phyloP scores from a whole-genome alignment of 2,888 invertebrate genomes.

The Pediacus dermestoides region DNA sequence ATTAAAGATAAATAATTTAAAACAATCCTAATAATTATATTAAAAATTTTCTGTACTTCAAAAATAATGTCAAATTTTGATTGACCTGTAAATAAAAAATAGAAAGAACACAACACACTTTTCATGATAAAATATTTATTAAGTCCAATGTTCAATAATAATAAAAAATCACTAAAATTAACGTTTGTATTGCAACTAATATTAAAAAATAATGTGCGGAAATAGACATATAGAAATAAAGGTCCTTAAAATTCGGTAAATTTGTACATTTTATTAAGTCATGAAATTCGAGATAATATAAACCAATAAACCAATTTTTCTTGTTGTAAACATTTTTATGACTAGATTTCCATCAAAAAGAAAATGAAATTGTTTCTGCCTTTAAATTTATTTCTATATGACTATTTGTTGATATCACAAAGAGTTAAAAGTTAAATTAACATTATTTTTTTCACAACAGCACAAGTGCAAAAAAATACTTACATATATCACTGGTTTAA shows the following conservation, averaged over 20 bases:
- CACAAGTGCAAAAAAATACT: slow-evolving; percentile 46
- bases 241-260: slow-evolving; percentile 13
- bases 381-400: slow-evolving; percentile 37
- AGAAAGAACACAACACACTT: slow-evolving; percentile 2
- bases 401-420: slow-evolving; percentile 46
- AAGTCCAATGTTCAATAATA: slow-evolving; percentile 44
- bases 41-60: too few relatives aligned
- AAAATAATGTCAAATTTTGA: too few relatives aligned
- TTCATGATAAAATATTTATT: slow-evolving; percentile 47
- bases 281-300: neutral
- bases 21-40: too few relatives aligned
- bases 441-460: slow-evolving; percentile 40
- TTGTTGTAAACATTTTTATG: too few relatives aligned
- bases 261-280: slow-evolving; percentile 4
- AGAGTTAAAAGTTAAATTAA: slow-evolving; percentile 35
- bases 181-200: slow-evolving; percentile 46
- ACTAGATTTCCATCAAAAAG: neutral
- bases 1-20: too few relatives aligned
- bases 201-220: slow-evolving; percentile 42
- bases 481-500: slow-evolving; percentile 48
- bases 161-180: slow-evolving; percentile 44
- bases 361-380: slow-evolving; percentile 14
- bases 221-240: slow-evolving; percentile 45
- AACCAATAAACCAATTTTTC: slow-evolving; percentile 3
- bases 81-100: too few relatives aligned